Evolutionary conservation across 2,797 vertebrate genomes (phyloP), one percentile per base, ranked within the genome.

Genomic region (Bovichtus diacanthus): DNA sequence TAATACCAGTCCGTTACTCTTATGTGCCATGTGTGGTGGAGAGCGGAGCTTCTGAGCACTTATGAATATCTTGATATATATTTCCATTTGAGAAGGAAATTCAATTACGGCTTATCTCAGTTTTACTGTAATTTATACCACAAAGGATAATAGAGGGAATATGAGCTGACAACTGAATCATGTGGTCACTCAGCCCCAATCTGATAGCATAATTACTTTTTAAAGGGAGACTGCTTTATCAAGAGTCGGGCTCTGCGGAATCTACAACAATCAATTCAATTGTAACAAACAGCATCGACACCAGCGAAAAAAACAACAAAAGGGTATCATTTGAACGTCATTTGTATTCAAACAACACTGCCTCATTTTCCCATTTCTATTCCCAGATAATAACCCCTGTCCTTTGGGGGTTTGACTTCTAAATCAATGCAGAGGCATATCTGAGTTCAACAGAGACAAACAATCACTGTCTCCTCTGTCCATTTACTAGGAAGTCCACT

Each of bases 51-150:
- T 55, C 72, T 46, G 36, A 88, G 87, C 87, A 81, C 85, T 87
- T 81, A 75, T 69, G 63, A 82, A 83, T 74, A 87, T 87, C 78
- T 78, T 50, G 39, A 85, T 85, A 59, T 61, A 70, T 67, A 67
- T 68, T 91, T 87, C 83, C 78, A 59, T 81, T 74, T 43, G 43
- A 81, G 75, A 5, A 11, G 90, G 85, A 92, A 94, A 94, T 92
- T 88, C 67, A 88, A 90, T 93, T 91, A 91, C 9, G 13, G 38
- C 84, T 91, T 89, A 94, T 94, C 92, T 88, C 29, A 41, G 76
- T 43, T 85, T 89, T 92, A 92, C 90, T 80, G 89, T 91, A 87
- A 90, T 85, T 85, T 63, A 78, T 46, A 81, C 86, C 85, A 71
- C 87, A 80, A 63, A 83, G 70, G 76, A 86, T 81, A 82, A 87